Evolutionary conservation across 2,113 vertebrate species (phyloP).

Genomic region (Suricata suricatta): DNA sequence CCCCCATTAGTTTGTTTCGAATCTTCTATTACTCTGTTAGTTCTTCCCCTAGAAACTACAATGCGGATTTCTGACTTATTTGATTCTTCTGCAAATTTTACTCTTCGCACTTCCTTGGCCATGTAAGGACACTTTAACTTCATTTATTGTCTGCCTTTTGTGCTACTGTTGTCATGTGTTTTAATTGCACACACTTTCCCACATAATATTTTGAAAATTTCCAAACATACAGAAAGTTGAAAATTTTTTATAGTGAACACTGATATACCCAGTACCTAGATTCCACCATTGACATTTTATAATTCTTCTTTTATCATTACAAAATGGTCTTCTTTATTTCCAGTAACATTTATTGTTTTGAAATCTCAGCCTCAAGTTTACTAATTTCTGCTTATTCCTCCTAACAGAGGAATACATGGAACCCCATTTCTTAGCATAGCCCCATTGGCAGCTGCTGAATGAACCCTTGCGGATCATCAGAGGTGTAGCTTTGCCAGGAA

Average conservation of each 20-base stretch:
- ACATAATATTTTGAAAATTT: not conserved
- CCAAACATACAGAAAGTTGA: not conserved
- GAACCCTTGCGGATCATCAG: not conserved
- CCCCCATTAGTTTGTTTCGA: not conserved
- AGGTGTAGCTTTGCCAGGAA: not conserved
- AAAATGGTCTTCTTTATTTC: slow-evolving; percentile 1
- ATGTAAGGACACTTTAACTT: not conserved
- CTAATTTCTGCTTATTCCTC: not conserved
- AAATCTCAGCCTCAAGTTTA: not conserved
- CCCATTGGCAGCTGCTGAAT: not conserved
- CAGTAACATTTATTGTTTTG: not conserved
- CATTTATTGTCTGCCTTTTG: not conserved
- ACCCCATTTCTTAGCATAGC: not conserved
- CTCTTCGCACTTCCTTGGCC: not conserved
- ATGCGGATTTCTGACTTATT: not conserved
- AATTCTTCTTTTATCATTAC: not conserved
- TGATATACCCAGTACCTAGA: not conserved
- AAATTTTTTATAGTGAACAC: not conserved
- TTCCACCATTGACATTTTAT: not conserved
- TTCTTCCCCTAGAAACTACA: not conserved
- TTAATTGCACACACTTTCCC: not conserved
- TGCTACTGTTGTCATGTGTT: not conserved
- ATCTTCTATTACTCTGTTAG: not conserved
- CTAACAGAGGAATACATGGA: not conserved
- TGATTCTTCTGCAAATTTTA: not conserved